Conservation (phyloP, 2,113 vertebrate species). For the Ciconia stormi region DNA sequence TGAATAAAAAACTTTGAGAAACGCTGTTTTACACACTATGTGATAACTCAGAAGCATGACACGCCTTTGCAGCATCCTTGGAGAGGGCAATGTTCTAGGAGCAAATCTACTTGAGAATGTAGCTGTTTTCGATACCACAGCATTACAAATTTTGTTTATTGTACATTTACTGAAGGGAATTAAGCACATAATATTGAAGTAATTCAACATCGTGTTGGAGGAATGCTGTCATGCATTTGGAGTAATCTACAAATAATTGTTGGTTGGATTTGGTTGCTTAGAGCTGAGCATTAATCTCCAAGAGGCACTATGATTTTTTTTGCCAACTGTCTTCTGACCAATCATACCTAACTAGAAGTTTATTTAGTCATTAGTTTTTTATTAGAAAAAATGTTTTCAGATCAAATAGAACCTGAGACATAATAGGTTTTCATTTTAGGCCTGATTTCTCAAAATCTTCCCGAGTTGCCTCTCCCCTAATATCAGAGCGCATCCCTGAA, state of each 20-base stretch:
- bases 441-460: not conserved
- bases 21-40: accelerated
- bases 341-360: not conserved
- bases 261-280: not conserved
- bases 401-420: not conserved
- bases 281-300: not conserved
- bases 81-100: not conserved
- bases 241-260: not conserved
- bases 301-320: not conserved
- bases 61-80: not conserved
- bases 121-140: not conserved
- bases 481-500: not conserved
- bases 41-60: not conserved
- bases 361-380: not conserved
- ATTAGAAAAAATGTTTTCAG: not conserved
- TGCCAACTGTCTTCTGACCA: not conserved
- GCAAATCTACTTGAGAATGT: not conserved
- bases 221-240: not conserved
- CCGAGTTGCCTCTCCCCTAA: not conserved
- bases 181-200: not conserved
- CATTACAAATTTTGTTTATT: not conserved
- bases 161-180: not conserved
- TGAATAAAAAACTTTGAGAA: not conserved
- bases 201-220: not conserved
- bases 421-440: not conserved